Percentiles rank a stretch among this genome's conserved stretches.
Conservation (phyloP, 2,113 vertebrate species). For the Anolis carolinensis region DNA sequence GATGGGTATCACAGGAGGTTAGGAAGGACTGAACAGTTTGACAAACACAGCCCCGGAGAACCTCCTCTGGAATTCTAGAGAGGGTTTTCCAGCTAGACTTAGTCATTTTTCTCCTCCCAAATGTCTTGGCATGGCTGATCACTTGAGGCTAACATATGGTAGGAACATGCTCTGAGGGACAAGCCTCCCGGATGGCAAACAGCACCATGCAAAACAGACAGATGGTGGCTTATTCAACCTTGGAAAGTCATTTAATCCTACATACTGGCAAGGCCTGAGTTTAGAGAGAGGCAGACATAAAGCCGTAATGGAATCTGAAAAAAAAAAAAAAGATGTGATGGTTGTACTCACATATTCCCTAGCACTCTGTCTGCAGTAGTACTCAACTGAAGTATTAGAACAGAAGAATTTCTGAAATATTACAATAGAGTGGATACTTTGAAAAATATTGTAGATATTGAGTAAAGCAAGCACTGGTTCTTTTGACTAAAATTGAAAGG, state of each 20-base stretch:
- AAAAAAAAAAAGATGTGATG: conserved; percentile 47
- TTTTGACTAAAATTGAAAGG: conserved; percentile 9
- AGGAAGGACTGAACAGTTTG: conserved; percentile 46
- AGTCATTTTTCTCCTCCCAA: conserved; percentile 62
- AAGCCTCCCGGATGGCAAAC: conserved; percentile 77
- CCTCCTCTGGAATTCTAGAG: conserved; percentile 64
- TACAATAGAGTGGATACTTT: not conserved
- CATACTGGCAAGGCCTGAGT: conserved; percentile 61
- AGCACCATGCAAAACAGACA: conserved; percentile 79
- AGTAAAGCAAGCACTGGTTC: conserved; percentile 19
- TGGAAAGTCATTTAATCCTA: conserved; percentile 76
- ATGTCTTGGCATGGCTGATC: conserved; percentile 71
- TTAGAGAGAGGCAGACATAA: conserved; percentile 51
- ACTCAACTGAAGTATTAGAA: conserved; percentile 11
- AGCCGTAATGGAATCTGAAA: conserved; percentile 59
- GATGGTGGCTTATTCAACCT: conserved; percentile 87
- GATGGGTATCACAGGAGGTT: conserved; percentile 4
- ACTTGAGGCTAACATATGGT: conserved; percentile 82
- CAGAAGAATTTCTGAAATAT: not conserved
- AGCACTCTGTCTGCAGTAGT: conserved; percentile 25
- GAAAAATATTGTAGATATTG: not conserved
- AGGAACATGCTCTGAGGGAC: conserved; percentile 80
- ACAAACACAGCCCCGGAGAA: conserved; percentile 59
- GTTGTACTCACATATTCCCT: conserved; percentile 41
- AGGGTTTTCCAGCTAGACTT: conserved; percentile 66